Percentiles rank a stretch among this genome's conserved stretches.
phyloP scores from a whole-genome alignment of 2,113 vertebrate genomes.

The Glaucidium brasilianum region DNA sequence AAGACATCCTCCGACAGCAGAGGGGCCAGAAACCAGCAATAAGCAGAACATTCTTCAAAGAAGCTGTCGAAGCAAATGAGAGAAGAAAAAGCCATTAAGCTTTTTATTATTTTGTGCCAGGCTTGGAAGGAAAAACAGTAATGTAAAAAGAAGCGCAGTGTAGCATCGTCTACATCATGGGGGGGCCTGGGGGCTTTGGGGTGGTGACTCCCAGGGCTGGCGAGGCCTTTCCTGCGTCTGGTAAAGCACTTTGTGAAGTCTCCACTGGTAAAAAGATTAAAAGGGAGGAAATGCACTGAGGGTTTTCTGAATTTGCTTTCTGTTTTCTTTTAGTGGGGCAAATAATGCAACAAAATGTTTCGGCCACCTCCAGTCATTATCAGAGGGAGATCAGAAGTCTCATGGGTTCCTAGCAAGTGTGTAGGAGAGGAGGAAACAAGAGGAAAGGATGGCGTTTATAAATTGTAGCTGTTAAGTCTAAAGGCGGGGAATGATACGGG shows the following conservation, averaged over 20 bases:
- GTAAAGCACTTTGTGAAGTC: neutral
- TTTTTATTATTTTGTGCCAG: neutral
- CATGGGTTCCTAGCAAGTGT: neutral
- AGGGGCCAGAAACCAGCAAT: neutral
- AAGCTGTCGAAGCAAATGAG: neutral
- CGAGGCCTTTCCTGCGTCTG: neutral
- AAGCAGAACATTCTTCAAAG: neutral
- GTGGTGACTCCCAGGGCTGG: neutral
- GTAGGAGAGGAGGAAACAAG: neutral
- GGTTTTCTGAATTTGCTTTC: neutral
- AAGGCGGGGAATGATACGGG: neutral
- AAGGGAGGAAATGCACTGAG: neutral
- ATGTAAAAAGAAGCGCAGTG: neutral
- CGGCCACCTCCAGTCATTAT: neutral
- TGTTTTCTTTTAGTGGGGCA: neutral
- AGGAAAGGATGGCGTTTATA: neutral
- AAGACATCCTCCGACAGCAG: neutral
- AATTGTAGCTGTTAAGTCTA: constrained; percentile 13
- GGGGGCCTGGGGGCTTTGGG: neutral
- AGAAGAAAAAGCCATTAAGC: neutral
- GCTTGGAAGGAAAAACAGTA: neutral
- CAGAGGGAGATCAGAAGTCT: neutral
- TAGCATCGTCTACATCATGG: neutral
- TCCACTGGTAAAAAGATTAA: neutral
- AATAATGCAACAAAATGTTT: neutral